A percentile compares a stretch with the other conserved stretches of the same genome.
Evolutionary conservation across 2,888 invertebrate genomes (phyloP).

Genomic region (Plebejus argus): DNA sequence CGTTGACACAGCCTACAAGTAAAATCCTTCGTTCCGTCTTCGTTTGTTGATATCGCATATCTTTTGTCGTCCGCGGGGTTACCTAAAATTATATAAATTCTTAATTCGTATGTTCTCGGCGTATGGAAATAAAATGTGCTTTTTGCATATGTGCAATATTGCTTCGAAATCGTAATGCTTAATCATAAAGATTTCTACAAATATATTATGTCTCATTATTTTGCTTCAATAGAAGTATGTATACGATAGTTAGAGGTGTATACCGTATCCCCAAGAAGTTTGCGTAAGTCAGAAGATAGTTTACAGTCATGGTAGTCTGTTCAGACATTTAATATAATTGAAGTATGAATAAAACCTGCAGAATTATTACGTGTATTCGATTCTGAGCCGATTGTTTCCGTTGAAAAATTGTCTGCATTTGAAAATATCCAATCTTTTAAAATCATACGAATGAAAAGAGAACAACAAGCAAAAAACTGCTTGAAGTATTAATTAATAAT

Average conservation of each 20-base stretch:
- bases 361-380: not conserved
- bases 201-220: too few relatives aligned
- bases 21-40: slow-evolving; percentile 17
- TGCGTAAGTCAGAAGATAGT: too few relatives aligned
- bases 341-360: not conserved
- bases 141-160: not conserved
- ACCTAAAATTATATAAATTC: slow-evolving; percentile 22
- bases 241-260: too few relatives aligned
- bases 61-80: slow-evolving; percentile 17
- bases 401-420: not conserved
- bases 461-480: not conserved
- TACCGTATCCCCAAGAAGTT: too few relatives aligned
- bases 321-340: not conserved
- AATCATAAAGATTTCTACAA: not conserved
- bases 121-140: not conserved
- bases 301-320: too few relatives aligned
- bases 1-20: slow-evolving; percentile 14
- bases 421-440: not conserved
- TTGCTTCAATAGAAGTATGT: not conserved
- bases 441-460: not conserved
- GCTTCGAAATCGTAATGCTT: not conserved
- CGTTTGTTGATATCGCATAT: slow-evolving; percentile 12
- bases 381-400: not conserved
- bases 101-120: slow-evolving; percentile 5
- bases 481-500: too few relatives aligned